phyloP scores from a whole-genome alignment of 2,797 vertebrate genomes.

The Eupleurogrammus muticus region DNA sequence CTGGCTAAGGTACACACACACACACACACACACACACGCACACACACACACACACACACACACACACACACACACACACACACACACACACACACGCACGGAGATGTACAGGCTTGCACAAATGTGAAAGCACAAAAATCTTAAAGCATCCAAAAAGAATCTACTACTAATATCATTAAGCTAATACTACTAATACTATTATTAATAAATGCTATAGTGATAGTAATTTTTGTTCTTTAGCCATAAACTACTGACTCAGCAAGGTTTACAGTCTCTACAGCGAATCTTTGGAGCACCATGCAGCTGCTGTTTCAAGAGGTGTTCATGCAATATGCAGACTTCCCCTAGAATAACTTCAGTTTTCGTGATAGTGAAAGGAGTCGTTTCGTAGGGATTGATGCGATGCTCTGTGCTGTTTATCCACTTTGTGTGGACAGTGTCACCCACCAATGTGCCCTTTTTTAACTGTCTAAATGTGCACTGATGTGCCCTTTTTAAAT shows the following conservation, averaged over 20 bases:
- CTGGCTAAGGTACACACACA: slow-evolving; percentile 77
- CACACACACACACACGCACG: too few relatives aligned
- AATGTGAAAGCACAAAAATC: not conserved
- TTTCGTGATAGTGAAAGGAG: too few relatives aligned
- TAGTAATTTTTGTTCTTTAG: not conserved
- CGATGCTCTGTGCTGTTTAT: too few relatives aligned
- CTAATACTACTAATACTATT: not conserved
- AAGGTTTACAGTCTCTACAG: not conserved
- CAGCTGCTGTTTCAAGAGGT: slow-evolving; percentile 1
- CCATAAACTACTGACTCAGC: not conserved
- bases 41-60: slow-evolving; percentile 10
- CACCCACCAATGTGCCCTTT: too few relatives aligned
- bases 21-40: slow-evolving; percentile 21
- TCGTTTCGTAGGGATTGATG: too few relatives aligned
- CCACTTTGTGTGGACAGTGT: too few relatives aligned
- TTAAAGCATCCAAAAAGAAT: not conserved
- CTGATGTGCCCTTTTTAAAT: too few relatives aligned
- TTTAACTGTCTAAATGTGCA: too few relatives aligned
- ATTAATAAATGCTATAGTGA: too few relatives aligned
- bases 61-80: slow-evolving; percentile 1
- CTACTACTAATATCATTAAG: not conserved
- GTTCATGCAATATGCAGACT: not conserved
- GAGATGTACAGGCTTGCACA: not conserved
- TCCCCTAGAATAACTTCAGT: too few relatives aligned
- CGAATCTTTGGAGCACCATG: not conserved